Base-by-base conservation (phyloP, 2,888 invertebrate genomes). In the Tinea pellionella region DNA sequence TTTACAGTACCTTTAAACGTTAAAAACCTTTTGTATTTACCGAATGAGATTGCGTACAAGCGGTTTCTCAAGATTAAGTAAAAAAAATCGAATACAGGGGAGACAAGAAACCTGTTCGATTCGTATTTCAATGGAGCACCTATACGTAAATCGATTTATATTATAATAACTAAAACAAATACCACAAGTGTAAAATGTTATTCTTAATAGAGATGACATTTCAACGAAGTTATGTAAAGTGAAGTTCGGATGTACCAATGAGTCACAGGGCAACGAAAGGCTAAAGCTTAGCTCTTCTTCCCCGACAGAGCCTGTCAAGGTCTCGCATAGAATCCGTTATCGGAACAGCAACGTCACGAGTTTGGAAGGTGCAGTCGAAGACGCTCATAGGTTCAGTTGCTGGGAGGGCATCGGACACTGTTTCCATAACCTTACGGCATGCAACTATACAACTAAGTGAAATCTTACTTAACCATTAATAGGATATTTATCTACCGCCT, bases 331-430 rank as follows among this genome's bases (percentile, higher is more conserved):
- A 76, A 70, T 71, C 85, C 83, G 85, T 81, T 85, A 86, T 79
- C 80, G 74, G 83, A 72, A 73, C 85, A 82, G 66, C 71, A 68
- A 72, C 77, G 78, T 80, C 85, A 85, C 86, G 85, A 80, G 70
- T 19, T 57, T 57, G 57, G 57, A 55, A 57, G 57, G 57, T 57
- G 57, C 57, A 57, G 57, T n/a, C 32, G 15, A 30, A 57, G 55
- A 55, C 55, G 55, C 55, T 29, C 55, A 55, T 55, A n/a, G 57
- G 16, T 57, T 57, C 32, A 57, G 57, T 57, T 57, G 57, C 57
- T 57, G 57, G 57, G 57, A 57, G 57, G 57, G 57, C 57, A 37
- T 37, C 47, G 59, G 2, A 12, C n/a, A 16, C 37, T 47, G 60
- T 60, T 41, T 55, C 55, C 62, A 62, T 60, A 58, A 53, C 51